These are phyloP conservation scores for Holacanthus passer DNA, from an alignment of 2,113 vertebrate species.

Conservation along the genomic window DNA sequence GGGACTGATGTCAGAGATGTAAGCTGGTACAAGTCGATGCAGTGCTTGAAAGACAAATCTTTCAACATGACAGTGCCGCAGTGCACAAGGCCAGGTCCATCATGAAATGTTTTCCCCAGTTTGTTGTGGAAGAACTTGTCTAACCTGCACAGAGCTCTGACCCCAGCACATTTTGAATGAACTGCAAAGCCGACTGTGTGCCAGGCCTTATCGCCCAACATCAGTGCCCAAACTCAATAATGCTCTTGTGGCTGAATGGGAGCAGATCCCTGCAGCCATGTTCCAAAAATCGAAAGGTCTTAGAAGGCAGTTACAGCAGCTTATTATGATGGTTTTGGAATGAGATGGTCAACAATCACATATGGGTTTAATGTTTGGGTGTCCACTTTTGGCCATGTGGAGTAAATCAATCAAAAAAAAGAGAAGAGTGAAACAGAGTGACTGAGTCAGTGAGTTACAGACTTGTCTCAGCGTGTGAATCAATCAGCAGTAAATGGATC, in stretches of 20 bases:
- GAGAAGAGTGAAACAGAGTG: neutral
- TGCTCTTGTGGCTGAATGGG: neutral
- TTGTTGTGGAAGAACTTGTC: neutral
- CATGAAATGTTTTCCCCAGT: neutral
- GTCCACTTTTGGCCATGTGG: slow-evolving; percentile 1
- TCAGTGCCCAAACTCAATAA: neutral
- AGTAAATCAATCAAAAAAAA: slow-evolving; percentile 2
- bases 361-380: neutral
- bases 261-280: neutral
- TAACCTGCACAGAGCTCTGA: neutral
- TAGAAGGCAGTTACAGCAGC: neutral
- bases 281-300: neutral
- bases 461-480: slow-evolving; percentile 34
- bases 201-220: neutral
- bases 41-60: neutral
- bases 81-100: neutral
- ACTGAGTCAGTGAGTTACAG: slow-evolving; percentile 21
- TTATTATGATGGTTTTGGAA: neutral
- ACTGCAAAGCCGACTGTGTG: neutral
- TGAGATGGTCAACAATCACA: neutral
- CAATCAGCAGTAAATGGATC: slow-evolving; percentile 42
- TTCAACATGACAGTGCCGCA: neutral
- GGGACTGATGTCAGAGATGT: neutral
- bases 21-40: neutral
- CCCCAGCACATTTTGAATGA: neutral